A percentile compares a stretch with the other conserved stretches of the same genome.
phyloP scores from a whole-genome alignment of 2,113 vertebrate species.

The Poicephalus gulielmi region DNA sequence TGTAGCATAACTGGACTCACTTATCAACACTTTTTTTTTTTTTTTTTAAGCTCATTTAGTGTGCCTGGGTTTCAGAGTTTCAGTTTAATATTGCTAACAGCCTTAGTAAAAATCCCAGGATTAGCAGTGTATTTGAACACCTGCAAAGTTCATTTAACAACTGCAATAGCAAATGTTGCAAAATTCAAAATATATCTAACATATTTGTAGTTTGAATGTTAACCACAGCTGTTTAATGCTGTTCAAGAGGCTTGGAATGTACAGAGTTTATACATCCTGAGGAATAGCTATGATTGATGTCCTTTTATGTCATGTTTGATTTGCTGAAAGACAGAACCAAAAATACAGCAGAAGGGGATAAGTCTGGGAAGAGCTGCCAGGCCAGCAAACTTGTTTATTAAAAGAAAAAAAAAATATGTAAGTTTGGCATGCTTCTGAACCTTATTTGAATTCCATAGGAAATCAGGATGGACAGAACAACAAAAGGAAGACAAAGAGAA shows the following conservation, averaged over 20 bases:
- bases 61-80: conserved; percentile 48
- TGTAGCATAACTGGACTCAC: conserved; percentile 50
- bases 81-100: conserved; percentile 70
- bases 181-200: conserved; percentile 73
- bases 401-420: background rate
- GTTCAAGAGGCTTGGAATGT: conserved; percentile 54
- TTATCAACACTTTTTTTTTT: conserved; percentile 47
- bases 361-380: conserved; percentile 22
- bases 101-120: conserved; percentile 62
- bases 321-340: conserved; percentile 58
- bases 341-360: background rate
- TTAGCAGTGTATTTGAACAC: conserved; percentile 76
- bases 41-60: conserved; percentile 53
- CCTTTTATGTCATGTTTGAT: conserved; percentile 64
- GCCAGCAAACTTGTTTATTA: conserved; percentile 1
- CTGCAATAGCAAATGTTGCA: conserved; percentile 71
- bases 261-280: conserved; percentile 63
- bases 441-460: background rate
- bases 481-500: background rate
- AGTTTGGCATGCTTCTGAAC: background rate
- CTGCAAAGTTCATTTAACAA: conserved; percentile 78
- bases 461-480: background rate
- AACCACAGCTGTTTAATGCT: conserved; percentile 70
- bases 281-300: conserved; percentile 65
- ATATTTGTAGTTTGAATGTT: conserved; percentile 70